phyloP scores from a whole-genome alignment of 92 coral and sea anemone species.

The Porites divaricata region DNA sequence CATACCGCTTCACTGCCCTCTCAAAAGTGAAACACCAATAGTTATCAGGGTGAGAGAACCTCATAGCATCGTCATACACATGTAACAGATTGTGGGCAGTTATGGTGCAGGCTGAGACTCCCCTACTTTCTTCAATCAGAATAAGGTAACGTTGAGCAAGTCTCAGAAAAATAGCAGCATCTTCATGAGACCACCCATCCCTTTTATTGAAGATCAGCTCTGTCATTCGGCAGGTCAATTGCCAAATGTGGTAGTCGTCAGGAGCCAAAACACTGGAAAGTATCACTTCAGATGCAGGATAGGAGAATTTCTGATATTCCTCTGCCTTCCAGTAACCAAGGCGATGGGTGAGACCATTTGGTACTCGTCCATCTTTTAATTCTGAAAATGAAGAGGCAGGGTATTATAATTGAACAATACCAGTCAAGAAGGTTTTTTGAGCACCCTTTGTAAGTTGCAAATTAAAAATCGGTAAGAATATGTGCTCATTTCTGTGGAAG shows the following conservation, averaged over 20 bases:
- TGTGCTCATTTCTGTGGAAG: no score
- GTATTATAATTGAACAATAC: no score
- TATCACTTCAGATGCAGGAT: slow-evolving; percentile 49
- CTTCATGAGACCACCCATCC: slow-evolving; percentile 37
- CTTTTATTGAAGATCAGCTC: slow-evolving; percentile 38
- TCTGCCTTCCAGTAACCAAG: slow-evolving; percentile 51
- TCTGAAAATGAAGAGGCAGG: slow-evolving; percentile 4
- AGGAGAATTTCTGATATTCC: slow-evolving; percentile 41
- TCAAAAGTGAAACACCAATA: slow-evolving; percentile 55
- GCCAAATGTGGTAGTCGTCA: slow-evolving; percentile 26
- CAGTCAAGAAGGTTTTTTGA: rapidly evolving
- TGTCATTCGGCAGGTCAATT: slow-evolving; percentile 21
- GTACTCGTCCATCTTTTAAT: slow-evolving; percentile 31
- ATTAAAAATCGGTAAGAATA: no score
- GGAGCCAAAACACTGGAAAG: slow-evolving; percentile 21
- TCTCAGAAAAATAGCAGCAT: neutral
- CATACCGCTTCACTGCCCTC: slow-evolving; percentile 55
- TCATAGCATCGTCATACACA: slow-evolving; percentile 16
- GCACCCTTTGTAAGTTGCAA: no score
- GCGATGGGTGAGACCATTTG: slow-evolving; percentile 2
- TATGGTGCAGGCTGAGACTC: slow-evolving; percentile 29
- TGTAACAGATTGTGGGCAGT: slow-evolving; percentile 39
- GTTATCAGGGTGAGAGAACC: slow-evolving; percentile 49
- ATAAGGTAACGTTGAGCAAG: slow-evolving; percentile 27
- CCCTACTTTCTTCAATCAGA: slow-evolving; percentile 18